Evolutionary conservation across 1,140 invertebrate genomes (phyloP), one percentile per base, ranked within the genome.

Genomic region (Monochamus saltuarius): DNA sequence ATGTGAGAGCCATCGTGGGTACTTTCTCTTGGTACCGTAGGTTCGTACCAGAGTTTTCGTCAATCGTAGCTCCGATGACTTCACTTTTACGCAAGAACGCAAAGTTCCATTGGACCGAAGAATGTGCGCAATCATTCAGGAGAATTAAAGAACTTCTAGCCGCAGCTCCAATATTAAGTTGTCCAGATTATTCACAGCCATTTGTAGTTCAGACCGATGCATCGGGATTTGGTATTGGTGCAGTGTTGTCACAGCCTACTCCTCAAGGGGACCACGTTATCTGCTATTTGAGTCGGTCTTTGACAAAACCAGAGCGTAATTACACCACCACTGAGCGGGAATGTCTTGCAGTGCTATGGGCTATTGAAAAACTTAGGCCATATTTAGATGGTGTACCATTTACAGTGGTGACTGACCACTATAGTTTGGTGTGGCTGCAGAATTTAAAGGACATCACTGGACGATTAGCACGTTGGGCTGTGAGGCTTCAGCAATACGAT

Each of bases 351-450:
- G n/a, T n/a, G n/a, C n/a, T n/a, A n/a, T n/a, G n/a, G n/a, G n/a
- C n/a, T n/a, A n/a, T n/a, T n/a, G n/a, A n/a, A n/a, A n/a, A n/a
- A n/a, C n/a, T n/a, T 53, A 40, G 69, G n/a, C 61, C 62, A 17
- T 83, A 77, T 68, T 47, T 83, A 1, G 72, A 77, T 53, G 74
- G 74, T 2, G 68, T 57, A 8, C 56, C 74, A 10, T 81, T 84
- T 54, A 75, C 42, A 4, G 72, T 82, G 0, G 61, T 77, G n/a
- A 82, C 81, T 0, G 80, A 84, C 59, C 79, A 82, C 57, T 65
- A 70, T 9, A 45, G 38, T 17, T 17, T 55, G 7, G 11, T 14
- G 17, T 56, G 58, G 58, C 22, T 60, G 7, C 39, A 60, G 8
- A 55, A 58, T 37, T 40, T 58, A 39, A 35, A 58, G 16, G 52